Evolutionary conservation across 2,888 invertebrate species (phyloP).

Genomic region (Magallana nippona): DNA sequence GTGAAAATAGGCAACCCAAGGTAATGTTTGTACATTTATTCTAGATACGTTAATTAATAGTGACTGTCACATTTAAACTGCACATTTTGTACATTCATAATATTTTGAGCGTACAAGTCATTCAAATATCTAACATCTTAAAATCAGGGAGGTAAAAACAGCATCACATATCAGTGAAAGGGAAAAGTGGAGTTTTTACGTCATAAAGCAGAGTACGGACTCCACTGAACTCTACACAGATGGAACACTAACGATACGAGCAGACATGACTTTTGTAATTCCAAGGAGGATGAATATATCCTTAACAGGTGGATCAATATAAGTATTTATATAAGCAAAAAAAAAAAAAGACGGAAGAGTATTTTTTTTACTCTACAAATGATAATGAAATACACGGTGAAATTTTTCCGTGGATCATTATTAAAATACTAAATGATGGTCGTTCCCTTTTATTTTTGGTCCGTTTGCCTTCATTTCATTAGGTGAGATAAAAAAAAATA

Average conservation of each 20-base stretch:
- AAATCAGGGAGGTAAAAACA: not conserved
- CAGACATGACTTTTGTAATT: not conserved
- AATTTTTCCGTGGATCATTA: too few relatives aligned
- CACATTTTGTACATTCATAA: too few relatives aligned
- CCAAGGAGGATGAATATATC: not conserved
- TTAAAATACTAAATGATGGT: too few relatives aligned
- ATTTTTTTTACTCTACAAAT: too few relatives aligned
- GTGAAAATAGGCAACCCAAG: not conserved
- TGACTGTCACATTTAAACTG: too few relatives aligned
- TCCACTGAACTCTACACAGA: not conserved
- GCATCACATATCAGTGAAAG: not conserved
- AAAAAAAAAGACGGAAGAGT: too few relatives aligned
- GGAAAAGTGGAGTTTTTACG: slow-evolving; percentile 11
- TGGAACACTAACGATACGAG: not conserved
- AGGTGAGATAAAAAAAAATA: too few relatives aligned
- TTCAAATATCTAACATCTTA: not conserved
- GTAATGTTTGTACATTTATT: not conserved
- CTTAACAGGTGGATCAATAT: not conserved
- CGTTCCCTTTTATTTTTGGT: too few relatives aligned
- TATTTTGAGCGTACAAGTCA: not conserved
- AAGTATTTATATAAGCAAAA: not conserved
- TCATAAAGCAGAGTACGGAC: not conserved
- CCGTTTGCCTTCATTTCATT: too few relatives aligned
- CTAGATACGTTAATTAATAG: too few relatives aligned
- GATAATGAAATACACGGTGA: too few relatives aligned